Base-by-base conservation (phyloP, 2,888 invertebrate genomes). In the Standfussiana lucernea region DNA sequence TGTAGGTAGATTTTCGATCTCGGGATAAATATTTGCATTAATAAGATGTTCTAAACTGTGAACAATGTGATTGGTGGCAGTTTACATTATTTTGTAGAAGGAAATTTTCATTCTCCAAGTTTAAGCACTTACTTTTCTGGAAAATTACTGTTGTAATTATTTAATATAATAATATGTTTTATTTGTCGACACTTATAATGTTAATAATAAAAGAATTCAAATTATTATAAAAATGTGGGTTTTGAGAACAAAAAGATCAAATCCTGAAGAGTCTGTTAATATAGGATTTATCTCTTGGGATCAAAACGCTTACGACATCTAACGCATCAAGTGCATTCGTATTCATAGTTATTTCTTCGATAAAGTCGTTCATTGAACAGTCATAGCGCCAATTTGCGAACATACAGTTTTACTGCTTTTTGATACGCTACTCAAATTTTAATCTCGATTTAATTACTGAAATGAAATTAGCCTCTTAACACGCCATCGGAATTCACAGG, bases 401-500 rank as follows among this genome's bases (percentile, higher is more conserved):
- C 92, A 92, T 87, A 88, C 88, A 88, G 82, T 93, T 95, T 95
- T 95, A 96, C 90, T 91, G 94, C 91, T 91, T 94, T 91, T 92
- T 94, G 95, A 94, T 92, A 95, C 95, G 95, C 94, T 93, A 92
- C 90, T 95, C 93, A 95, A 94, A 93, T 88, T 95, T 95, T 95
- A 95, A 96, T 96, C 95, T 93, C 88, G 91, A 91, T 95, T 95
- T 95, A 93, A 96, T 95, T 94, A 94, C 88, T 82, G 90, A 91
- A 92, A 91, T 92, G 92, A 91, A 92, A 93, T 91, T 88, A 89
- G 91, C 88, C 89, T 89, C 89, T 90, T 91, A 91, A 91, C 91
- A 89, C 85, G 88, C 87, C 82, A 89, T 90, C 82, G 84, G 80
- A 81, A 71, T 86, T 88, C 85, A 90, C 80, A 75, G 75, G 76